Conservation (phyloP, 2,113 vertebrate species). For the Vicugna pacos region DNA sequence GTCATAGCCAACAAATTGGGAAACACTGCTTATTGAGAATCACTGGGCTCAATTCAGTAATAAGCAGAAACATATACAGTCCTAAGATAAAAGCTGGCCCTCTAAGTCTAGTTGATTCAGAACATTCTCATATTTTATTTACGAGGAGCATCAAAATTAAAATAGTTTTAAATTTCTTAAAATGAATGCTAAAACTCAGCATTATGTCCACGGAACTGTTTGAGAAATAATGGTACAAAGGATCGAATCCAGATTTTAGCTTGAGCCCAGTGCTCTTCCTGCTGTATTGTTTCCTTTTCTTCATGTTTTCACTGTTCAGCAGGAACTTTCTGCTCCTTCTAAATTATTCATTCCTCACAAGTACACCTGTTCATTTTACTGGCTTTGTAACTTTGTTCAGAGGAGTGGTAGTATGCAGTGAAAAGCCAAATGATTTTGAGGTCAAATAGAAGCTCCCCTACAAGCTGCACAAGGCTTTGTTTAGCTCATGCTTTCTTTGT, state of each 20-base stretch:
- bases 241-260: not conserved
- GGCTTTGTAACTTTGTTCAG: not conserved
- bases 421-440: not conserved
- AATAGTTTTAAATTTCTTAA: slow-evolving; percentile 35
- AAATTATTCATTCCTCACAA: not conserved
- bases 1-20: not conserved
- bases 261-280: not conserved
- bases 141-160: not conserved
- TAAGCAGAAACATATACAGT: not conserved
- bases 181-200: not conserved
- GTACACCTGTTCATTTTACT: slow-evolving; percentile 3
- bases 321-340: not conserved
- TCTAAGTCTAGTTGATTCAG: not conserved
- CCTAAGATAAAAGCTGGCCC: not conserved
- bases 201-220: not conserved
- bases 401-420: not conserved
- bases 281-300: not conserved
- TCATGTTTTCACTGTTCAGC: not conserved
- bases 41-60: not conserved
- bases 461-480: not conserved
- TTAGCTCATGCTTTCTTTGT: not conserved
- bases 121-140: slow-evolving; percentile 31
- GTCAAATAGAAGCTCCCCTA: not conserved
- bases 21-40: not conserved
- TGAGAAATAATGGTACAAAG: not conserved